Percentiles rank a stretch among this genome's conserved stretches.
Conservation (phyloP, 2,113 vertebrate genomes). For the Sardina pilchardus region DNA sequence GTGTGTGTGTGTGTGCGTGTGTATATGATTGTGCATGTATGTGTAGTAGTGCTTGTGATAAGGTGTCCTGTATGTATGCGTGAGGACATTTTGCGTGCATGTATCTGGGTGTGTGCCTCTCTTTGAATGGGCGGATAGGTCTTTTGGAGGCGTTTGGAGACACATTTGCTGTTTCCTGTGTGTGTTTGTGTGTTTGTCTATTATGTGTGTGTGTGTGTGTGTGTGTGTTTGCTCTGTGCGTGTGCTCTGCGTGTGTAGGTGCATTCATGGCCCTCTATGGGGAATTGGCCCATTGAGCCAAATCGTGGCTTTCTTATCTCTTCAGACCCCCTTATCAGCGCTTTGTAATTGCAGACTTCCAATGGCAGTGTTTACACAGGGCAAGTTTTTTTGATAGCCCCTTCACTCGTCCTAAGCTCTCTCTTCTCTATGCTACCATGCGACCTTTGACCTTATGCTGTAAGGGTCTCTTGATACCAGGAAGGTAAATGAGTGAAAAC, state of each 20-base stretch:
- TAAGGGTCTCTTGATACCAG: neutral
- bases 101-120: neutral
- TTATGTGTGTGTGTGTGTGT: neutral
- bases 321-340: conserved; percentile 56
- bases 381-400: conserved; percentile 29
- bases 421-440: neutral
- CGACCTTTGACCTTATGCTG: neutral
- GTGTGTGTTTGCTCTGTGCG: conserved; percentile 47
- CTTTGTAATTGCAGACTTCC: conserved; percentile 74
- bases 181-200: neutral
- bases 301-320: conserved; percentile 68
- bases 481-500: neutral
- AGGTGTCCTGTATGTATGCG: neutral
- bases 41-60: neutral
- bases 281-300: conserved; percentile 62
- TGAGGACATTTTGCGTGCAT: neutral
- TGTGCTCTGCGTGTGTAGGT: conserved; percentile 73
- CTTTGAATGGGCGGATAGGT: neutral
- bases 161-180: neutral
- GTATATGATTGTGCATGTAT: neutral
- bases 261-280: conserved; percentile 60
- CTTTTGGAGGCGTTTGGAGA: conserved; percentile 4
- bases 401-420: conserved; percentile 22
- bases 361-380: conserved; percentile 63
- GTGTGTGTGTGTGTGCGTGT: neutral